Base-by-base conservation (phyloP, 2,797 vertebrate species). In the Urosaurus nigricauda region DNA sequence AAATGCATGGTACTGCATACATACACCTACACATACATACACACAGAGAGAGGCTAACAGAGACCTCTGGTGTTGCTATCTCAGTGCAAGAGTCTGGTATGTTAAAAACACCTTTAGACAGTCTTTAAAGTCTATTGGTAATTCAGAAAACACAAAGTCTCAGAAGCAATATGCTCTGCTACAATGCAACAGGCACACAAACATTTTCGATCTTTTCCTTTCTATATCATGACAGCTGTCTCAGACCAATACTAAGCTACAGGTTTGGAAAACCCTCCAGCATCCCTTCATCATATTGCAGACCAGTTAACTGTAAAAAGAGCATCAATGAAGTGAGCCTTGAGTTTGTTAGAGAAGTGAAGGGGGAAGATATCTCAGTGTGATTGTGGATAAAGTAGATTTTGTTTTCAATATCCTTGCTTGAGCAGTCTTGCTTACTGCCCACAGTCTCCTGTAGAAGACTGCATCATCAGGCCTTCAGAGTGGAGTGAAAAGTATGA, bases 221-320 rank as follows among this genome's bases (percentile, higher is more conserved):
- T 70, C 53, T 73, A 78, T 51, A 70, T 56, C 40, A 78, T 84
- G 81, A 88, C 47, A 88, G 51, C 60, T 79, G 60, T 70, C 71
- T 83, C 60, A 68, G 43, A 14, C 40, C 32, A 56, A 21, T 70
- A 84, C 74, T 56, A 68, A 83, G 53, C 73, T 83, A 78, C 24
- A 88, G 73, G 26, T 65, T 80, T 87, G 68, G 37, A 32, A 87
- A 63, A 14, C 5, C 63, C 81, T 84, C 81, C 19, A 84, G 87
- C n/a, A 88, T 58, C 32, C 74, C 40, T 88, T 75, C 63, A 53
- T 53, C 73, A 68, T 88, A 79, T 37, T 84, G 43, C 47, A 26
- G 81, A 78, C 51, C 87, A 83, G 87, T 88, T 84, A 84, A 88
- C 87, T 84, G 74, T 84, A 88, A 88, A 88, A 88, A 79, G 60